These are phyloP conservation scores for Thamnophis elegans DNA, from an alignment of 2,797 vertebrate species.

Conservation along the genomic window DNA sequence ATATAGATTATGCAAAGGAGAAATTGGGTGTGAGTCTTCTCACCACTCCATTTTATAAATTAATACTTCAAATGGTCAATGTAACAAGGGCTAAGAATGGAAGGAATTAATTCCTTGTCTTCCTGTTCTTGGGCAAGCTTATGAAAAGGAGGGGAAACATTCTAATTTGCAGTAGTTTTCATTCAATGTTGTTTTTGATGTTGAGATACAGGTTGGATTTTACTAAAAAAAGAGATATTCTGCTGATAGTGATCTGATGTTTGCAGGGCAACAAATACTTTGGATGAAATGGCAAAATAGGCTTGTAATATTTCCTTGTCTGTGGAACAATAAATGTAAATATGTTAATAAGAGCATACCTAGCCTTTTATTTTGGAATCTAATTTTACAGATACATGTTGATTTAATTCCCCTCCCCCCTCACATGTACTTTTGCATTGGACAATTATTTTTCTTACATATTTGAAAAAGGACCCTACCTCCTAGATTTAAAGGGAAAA, in stretches of 20 bases:
- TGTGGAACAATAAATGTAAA: slow-evolving; percentile 37
- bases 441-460: slow-evolving; percentile 13
- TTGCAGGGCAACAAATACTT: slow-evolving; percentile 31
- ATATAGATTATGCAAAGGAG: background rate
- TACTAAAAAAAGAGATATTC: background rate
- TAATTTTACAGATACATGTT: slow-evolving; percentile 16
- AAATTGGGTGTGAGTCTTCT: background rate
- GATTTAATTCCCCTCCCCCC: slow-evolving; percentile 16
- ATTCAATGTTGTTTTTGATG: no score
- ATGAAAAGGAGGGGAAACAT: background rate
- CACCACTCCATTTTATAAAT: background rate
- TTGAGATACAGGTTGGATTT: background rate
- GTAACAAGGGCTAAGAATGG: background rate
- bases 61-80: background rate
- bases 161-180: background rate
- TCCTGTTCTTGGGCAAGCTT: background rate
- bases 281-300: slow-evolving; percentile 40
- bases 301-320: slow-evolving; percentile 48
- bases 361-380: slow-evolving; percentile 36
- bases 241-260: slow-evolving; percentile 39
- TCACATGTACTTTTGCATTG: background rate
- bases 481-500: background rate
- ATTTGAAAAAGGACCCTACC: background rate
- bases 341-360: slow-evolving; percentile 3
- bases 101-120: background rate